Evolutionary conservation across 2,888 invertebrate species (phyloP), one percentile per base, ranked within the genome.

Genomic region (Hirtodrosophila alboralis): DNA sequence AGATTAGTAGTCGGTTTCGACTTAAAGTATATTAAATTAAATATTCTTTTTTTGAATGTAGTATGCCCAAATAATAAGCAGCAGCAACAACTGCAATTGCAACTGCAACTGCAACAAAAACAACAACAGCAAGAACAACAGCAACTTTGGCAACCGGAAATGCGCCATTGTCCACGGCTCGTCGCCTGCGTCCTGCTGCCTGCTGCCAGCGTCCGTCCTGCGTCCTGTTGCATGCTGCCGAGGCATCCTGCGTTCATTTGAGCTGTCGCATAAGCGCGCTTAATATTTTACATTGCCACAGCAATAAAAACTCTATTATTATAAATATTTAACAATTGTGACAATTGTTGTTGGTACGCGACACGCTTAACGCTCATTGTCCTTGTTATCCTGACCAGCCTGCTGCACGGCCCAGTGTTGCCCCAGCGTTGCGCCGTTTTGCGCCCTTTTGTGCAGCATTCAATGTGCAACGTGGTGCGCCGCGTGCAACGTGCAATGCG

Each of bases 321-420:
- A 84, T 86, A 79, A 84, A 79, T 79, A 83, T 86, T 79, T 86
- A 84, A 79, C 79, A 85, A 79, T 86, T 85, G 84, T 84, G 80
- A 84, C 86, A 79, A 79, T 79, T 79, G 80, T 75, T 70, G 75
- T 79, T 78, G 64, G 75, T 64, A 61, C 76, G 70, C 74, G 74
- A 41, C 71, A 56, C 74, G 77, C 68, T 75, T 65, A 71, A 72
- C 48, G 71, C 72, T 71, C 77, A 73, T 77, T 74, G 76, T 73
- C 58, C 63, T 67, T 62, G 70, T 59, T 69, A 63, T 63, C 62
- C 52, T 16, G 30, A 21, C 23, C 8, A 0, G 23, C 16, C 13
- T 12, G 18, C 37, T 37, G 18, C 3, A 18, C 51, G 49, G 45
- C 31, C 21, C 7, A n/a, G 13, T 14, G n/a, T n/a, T n/a, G n/a